Conservation (phyloP, 2,113 vertebrate genomes). For the Lontra canadensis region DNA sequence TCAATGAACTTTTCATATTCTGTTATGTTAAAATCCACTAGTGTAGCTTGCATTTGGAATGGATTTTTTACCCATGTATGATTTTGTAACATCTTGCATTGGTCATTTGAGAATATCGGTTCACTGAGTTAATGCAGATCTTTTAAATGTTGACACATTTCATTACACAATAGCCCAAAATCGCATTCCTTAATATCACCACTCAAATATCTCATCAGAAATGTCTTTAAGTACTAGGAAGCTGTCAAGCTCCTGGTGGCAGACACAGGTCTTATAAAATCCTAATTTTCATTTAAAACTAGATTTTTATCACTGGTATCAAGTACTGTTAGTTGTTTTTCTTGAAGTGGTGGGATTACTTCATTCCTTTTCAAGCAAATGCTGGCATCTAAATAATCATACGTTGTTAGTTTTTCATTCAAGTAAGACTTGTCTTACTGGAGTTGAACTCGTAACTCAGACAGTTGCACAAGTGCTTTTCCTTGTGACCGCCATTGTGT, state of each 20-base stretch:
- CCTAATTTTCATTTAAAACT: slow-evolving; percentile 49
- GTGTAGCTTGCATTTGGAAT: not conserved
- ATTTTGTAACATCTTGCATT: not conserved
- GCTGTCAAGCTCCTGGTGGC: not conserved
- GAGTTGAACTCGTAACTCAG: not conserved
- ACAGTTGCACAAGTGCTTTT: not conserved
- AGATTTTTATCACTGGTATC: slow-evolving; percentile 28
- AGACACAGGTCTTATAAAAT: not conserved
- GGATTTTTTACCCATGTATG: not conserved
- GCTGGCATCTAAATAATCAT: not conserved
- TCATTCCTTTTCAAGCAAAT: slow-evolving; percentile 34
- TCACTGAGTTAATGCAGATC: slow-evolving; percentile 34
- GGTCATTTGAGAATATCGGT: slow-evolving; percentile 12
- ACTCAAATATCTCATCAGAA: not conserved
- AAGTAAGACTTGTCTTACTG: not conserved
- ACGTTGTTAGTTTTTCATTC: slow-evolving; percentile 30
- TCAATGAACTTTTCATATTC: slow-evolving; percentile 53
- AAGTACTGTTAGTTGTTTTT: slow-evolving; percentile 26
- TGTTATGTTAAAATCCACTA: not conserved
- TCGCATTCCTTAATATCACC: not conserved
- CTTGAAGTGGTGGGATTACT: not conserved
- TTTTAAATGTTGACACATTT: slow-evolving; percentile 48
- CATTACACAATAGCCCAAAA: slow-evolving; percentile 10
- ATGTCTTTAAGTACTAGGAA: not conserved
- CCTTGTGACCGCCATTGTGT: not conserved